These are phyloP conservation scores for Crocallis elinguaria DNA, from an alignment of 2,888 invertebrate genomes.

Conservation along the genomic window DNA sequence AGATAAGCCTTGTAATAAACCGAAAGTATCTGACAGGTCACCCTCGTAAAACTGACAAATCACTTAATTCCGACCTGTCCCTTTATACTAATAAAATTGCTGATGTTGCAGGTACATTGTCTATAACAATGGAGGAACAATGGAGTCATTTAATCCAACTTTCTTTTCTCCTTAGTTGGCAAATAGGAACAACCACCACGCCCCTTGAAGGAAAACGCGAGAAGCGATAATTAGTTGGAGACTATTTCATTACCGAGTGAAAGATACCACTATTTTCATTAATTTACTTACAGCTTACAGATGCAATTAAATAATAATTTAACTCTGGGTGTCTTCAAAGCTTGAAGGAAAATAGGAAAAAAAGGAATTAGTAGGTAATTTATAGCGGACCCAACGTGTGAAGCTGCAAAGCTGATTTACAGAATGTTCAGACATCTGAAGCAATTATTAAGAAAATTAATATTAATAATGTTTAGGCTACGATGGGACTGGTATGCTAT, in stretches of 20 bases:
- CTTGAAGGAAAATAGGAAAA: no score
- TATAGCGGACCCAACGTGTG: no score
- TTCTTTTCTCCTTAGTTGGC: conserved; percentile 68
- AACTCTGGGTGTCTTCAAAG: neutral
- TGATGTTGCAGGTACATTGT: conserved; percentile 52
- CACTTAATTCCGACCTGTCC: conserved; percentile 34
- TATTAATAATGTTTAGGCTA: no score
- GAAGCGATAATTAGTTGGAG: conserved; percentile 74
- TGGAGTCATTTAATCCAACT: conserved; percentile 76
- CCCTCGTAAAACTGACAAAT: conserved; percentile 33
- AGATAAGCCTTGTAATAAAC: conserved; percentile 5
- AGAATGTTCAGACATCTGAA: no score
- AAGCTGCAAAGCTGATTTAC: no score
- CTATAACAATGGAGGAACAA: conserved; percentile 67
- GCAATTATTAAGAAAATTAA: no score
- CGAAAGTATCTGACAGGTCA: conserved; percentile 4
- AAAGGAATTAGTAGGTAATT: no score
- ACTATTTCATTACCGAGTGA: conserved; percentile 64
- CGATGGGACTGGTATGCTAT: no score
- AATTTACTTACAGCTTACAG: no score
- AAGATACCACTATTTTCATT: no score
- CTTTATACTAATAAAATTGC: conserved; percentile 45
- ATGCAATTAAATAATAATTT: no score
- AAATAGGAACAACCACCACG: conserved; percentile 69
- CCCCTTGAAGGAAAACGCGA: conserved; percentile 70